Base-by-base conservation (phyloP, 2,113 vertebrate genomes). In the Paramisgurnus dabryanus region DNA sequence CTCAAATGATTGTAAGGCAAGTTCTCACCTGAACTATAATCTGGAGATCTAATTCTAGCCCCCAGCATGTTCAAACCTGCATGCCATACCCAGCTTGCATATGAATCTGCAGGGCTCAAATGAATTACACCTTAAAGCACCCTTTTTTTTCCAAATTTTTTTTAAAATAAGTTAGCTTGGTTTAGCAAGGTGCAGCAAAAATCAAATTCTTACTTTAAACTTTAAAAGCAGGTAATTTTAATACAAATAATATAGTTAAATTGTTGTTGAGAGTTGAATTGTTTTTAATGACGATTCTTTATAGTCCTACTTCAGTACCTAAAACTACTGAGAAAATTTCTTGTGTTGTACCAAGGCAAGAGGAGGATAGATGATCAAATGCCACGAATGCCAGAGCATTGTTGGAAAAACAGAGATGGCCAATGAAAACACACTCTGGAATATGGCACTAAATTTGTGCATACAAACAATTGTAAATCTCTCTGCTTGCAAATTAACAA, bases 321-420 rank as follows among this genome's bases (percentile, higher is more conserved):
- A 22, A 22, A 22, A 22, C 22, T 22, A 22, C 22, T 22, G 22
- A 1, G 0, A 18, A 65, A 80, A 81, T 66, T 40, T 40, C 40
- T 27, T 50, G 49, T 81, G 83, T 81, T 81, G 57, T 74, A 57
- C 45, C 65, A 84, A 67, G n/a, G 64, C 49, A 66, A 64, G 43
- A 84, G 76, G 83, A 78, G 80, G 76, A 72, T 70, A 53, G 12
- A 76, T 27, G 72, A 27, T 84, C 49, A 50, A 78, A 84, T 84
- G 65, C 67, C 63, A 68, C 17, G 13, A 40, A 84, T 84, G 65
- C 70, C 76, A 69, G 27, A 79, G 47, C 49, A 39, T 60, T 65
- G 43, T 68, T 57, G 66, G 10, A 67, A 73, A 80, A 81, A 58
- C 47, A 7, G 34, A 49, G 3, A 13, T 45, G 34, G 63, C 41